Evolutionary conservation across 2,888 invertebrate genomes (phyloP).

Genomic region (Mantis religiosa): DNA sequence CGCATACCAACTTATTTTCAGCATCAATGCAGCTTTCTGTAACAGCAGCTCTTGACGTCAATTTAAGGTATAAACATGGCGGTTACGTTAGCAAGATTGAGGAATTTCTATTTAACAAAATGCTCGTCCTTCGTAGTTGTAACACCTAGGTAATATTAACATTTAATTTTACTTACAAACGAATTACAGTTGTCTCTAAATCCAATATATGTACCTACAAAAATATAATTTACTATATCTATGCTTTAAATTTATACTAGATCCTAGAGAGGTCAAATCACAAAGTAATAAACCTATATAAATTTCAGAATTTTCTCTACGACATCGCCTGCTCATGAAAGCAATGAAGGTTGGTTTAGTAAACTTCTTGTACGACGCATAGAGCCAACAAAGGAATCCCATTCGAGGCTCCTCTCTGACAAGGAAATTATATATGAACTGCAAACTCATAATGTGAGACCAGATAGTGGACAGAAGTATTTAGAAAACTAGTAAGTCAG

Average conservation of each 20-base stretch:
- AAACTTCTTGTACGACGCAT: conserved; percentile 85
- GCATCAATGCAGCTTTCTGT: not conserved
- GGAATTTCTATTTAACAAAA: conserved; percentile 11
- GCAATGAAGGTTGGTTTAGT: conserved; percentile 76
- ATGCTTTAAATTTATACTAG: no score
- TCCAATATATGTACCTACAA: not conserved
- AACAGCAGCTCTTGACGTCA: not conserved
- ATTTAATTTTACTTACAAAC: no score
- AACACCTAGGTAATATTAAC: conserved; percentile 2
- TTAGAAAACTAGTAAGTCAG: conserved; percentile 82
- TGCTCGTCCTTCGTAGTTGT: not conserved
- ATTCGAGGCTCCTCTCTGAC: conserved; percentile 93
- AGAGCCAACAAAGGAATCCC: conserved; percentile 92
- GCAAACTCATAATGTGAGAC: conserved; percentile 90
- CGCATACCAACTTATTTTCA: not conserved
- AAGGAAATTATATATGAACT: conserved; percentile 94
- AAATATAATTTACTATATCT: no score
- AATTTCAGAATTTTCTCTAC: conserved; percentile 24
- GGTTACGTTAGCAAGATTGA: conserved; percentile 19
- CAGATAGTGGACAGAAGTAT: conserved; percentile 83
- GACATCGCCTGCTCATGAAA: conserved; percentile 22
- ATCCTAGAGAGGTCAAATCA: not conserved
- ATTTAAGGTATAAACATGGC: not conserved
- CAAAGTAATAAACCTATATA: not conserved
- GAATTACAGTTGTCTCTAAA: not conserved